These are phyloP conservation scores for Notodonta ziczac DNA, from an alignment of 2,888 invertebrate genomes.

Conservation along the genomic window DNA sequence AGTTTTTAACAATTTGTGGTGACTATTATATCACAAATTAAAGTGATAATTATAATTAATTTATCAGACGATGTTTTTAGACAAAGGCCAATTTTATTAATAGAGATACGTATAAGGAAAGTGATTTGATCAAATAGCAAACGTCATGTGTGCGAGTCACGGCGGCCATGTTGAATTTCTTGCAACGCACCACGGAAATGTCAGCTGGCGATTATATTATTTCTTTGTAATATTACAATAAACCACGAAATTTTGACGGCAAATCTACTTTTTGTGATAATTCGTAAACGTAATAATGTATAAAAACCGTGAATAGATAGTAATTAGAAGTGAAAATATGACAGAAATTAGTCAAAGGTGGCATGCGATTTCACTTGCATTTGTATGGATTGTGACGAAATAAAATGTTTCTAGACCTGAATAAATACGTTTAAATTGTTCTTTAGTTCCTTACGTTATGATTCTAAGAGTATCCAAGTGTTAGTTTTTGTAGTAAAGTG, in stretches of 20 bases:
- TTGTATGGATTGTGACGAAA: slow-evolving; percentile 80
- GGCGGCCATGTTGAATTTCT: slow-evolving; percentile 84
- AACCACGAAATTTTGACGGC: slow-evolving; percentile 49
- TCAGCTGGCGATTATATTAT: slow-evolving; percentile 81
- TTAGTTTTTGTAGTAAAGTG: slow-evolving; percentile 57
- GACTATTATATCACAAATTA: not conserved
- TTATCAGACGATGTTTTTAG: slow-evolving; percentile 4
- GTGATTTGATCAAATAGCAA: slow-evolving; percentile 55
- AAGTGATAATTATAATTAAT: not conserved
- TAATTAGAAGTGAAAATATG: slow-evolving; percentile 70
- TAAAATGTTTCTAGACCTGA: slow-evolving; percentile 70
- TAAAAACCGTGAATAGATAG: slow-evolving; percentile 48
- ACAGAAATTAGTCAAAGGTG: slow-evolving; percentile 73
- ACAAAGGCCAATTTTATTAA: not conserved
- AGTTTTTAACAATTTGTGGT: not conserved
- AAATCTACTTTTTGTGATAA: slow-evolving; percentile 55
- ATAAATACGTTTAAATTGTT: slow-evolving; percentile 63
- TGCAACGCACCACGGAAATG: slow-evolving; percentile 83
- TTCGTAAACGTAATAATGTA: slow-evolving; percentile 45
- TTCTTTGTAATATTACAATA: slow-evolving; percentile 71
- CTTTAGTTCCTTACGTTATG: slow-evolving; percentile 67
- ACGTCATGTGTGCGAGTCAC: slow-evolving; percentile 77
- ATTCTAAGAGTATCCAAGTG: slow-evolving; percentile 68
- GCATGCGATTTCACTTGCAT: slow-evolving; percentile 81
- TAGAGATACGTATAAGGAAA: slow-evolving; percentile 17